Conservation (phyloP, 2,797 vertebrate species). For the Malurus leucopterus region DNA sequence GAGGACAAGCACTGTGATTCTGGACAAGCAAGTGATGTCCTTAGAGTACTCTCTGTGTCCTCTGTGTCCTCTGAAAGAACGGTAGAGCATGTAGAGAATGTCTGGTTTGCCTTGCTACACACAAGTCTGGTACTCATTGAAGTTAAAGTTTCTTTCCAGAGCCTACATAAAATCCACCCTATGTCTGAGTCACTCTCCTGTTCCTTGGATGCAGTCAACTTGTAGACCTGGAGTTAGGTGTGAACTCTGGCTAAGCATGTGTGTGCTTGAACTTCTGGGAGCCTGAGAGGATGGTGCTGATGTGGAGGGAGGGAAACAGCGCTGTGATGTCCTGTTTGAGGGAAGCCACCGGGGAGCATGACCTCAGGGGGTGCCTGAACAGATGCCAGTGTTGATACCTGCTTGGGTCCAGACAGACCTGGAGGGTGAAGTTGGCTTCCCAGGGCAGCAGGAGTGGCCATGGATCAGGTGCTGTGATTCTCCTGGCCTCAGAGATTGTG, state of each 20-base stretch:
- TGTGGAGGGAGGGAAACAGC: background rate
- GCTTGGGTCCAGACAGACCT: background rate
- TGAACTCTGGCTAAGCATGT: background rate
- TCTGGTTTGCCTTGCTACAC: background rate
- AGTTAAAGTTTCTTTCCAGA: background rate
- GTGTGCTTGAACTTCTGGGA: background rate
- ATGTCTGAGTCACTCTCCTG: background rate
- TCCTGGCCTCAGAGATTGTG: background rate
- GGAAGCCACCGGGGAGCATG: background rate
- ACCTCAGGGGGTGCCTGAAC: background rate
- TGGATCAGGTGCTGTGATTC: background rate
- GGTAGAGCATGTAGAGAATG: background rate
- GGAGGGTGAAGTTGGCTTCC: background rate
- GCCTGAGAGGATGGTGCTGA: background rate
- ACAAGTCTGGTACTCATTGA: fast-evolving
- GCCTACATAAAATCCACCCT: background rate
- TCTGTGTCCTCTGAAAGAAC: background rate
- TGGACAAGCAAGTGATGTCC: background rate
- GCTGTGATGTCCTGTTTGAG: background rate
- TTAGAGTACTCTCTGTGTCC: background rate
- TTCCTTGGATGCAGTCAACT: background rate
- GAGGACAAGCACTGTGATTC: background rate
- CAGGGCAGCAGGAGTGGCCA: fast-evolving
- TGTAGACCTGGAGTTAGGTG: background rate
- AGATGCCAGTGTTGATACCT: background rate